phyloP scores from a whole-genome alignment of 2,888 invertebrate species.

The Meiosimyza platycephala region DNA sequence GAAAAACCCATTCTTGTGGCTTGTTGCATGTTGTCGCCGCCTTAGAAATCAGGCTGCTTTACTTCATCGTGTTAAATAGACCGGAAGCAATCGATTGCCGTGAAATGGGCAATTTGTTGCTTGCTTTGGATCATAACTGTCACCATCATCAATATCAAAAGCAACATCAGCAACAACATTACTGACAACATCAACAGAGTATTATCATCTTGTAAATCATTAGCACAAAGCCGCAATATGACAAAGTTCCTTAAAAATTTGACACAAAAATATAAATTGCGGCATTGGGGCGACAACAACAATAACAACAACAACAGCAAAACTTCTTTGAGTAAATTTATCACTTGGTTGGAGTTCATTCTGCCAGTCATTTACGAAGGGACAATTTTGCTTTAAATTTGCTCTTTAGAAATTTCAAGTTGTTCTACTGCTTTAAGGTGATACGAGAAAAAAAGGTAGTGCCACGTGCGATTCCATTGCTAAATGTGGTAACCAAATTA shows the following conservation, averaged over 20 bases:
- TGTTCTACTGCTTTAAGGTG: no score
- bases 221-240: background rate
- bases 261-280: no score
- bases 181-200: background rate
- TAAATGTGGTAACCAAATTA: background rate
- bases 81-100: constrained; percentile 58
- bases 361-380: no score
- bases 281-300: no score
- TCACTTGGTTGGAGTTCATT: no score
- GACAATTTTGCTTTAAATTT: no score
- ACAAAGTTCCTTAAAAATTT: no score
- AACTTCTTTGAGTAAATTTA: no score
- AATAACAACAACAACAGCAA: no score
- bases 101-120: constrained; percentile 56
- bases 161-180: background rate
- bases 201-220: background rate
- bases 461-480: no score
- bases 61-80: constrained; percentile 54
- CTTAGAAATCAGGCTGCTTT: constrained; percentile 20
- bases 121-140: constrained; percentile 21
- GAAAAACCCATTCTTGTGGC: background rate
- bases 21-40: background rate
- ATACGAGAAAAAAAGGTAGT: no score
- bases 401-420: no score
- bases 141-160: background rate